A percentile compares a stretch with the other conserved stretches of the same genome.
These are phyloP conservation scores for Liposcelis brunnea DNA, from an alignment of 2,888 invertebrate genomes.

Conservation along the genomic window DNA sequence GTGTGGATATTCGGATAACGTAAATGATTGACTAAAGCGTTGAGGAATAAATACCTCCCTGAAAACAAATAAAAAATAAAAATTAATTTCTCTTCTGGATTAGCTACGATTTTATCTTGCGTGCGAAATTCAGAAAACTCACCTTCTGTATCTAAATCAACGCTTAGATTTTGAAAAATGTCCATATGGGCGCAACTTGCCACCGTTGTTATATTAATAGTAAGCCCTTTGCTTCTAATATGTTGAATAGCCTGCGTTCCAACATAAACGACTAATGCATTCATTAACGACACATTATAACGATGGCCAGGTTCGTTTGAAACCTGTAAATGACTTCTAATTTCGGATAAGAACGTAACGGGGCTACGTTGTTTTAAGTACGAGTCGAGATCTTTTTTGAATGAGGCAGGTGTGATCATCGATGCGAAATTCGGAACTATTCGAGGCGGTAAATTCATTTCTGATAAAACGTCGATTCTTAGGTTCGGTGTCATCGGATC, in stretches of 20 bases:
- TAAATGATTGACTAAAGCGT: slow-evolving; percentile 96
- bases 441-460: slow-evolving; percentile 75
- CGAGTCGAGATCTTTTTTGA: slow-evolving; percentile 92
- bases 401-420: slow-evolving; percentile 70
- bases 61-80: slow-evolving; percentile 13
- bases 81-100: too few species aligned
- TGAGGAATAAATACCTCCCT: slow-evolving; percentile 81
- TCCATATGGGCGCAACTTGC: slow-evolving; percentile 99
- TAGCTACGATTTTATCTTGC: too few species aligned
- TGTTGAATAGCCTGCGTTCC: slow-evolving; percentile 90
- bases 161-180: slow-evolving; percentile 97
- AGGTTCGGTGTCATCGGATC: slow-evolving; percentile 98
- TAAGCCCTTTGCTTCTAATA: slow-evolving; percentile 77
- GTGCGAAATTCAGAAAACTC: too few species aligned
- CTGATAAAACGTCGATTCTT: slow-evolving; percentile 80
- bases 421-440: slow-evolving; percentile 75
- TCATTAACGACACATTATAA: slow-evolving; percentile 93
- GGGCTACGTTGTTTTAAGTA: slow-evolving; percentile 89
- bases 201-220: slow-evolving; percentile 94
- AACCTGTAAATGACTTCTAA: slow-evolving; percentile 75
- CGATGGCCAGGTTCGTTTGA: slow-evolving; percentile 74
- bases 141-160: slow-evolving; percentile 95
- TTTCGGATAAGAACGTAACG: slow-evolving; percentile 86
- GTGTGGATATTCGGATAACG: slow-evolving; percentile 99
- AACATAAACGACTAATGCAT: slow-evolving; percentile 92